phyloP scores from a whole-genome alignment of 2,113 vertebrate species.

The Sinocyclocheilus anophthalmus region DNA sequence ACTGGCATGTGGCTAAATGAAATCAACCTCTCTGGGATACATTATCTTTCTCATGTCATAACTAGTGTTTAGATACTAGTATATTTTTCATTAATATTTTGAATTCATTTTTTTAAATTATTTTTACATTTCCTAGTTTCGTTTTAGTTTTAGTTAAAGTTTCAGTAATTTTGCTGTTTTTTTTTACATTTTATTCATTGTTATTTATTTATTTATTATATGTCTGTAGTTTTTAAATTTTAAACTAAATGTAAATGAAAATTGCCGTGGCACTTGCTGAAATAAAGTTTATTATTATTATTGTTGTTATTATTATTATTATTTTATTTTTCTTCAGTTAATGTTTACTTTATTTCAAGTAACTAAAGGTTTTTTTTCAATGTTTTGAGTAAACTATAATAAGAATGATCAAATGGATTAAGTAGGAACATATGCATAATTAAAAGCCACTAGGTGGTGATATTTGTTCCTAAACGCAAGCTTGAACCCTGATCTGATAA shows the following conservation, averaged over 20 bases:
- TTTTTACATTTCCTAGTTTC: neutral
- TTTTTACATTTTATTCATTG: neutral
- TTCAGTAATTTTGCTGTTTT: neutral
- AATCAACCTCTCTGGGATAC: neutral
- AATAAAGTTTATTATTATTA: neutral
- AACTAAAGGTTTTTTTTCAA: neutral
- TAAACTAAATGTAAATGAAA: no score
- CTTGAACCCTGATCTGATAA: neutral
- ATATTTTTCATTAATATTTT: no score
- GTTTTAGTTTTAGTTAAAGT: no score
- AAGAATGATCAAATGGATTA: neutral
- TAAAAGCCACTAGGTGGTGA: slow-evolving; percentile 33
- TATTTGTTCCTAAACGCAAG: neutral
- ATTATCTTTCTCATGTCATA: neutral
- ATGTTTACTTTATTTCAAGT: neutral
- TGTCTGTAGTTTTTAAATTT: no score
- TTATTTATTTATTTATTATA: neutral
- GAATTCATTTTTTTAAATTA: no score
- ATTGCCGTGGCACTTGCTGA: neutral
- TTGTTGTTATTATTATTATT: neutral
- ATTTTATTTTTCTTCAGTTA: no score
- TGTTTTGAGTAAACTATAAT: neutral
- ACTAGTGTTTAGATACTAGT: neutral
- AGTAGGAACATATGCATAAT: neutral
- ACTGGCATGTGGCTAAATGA: neutral